Evolutionary conservation across 2,113 vertebrate genomes (phyloP).

Genomic region (Eira barbara): DNA sequence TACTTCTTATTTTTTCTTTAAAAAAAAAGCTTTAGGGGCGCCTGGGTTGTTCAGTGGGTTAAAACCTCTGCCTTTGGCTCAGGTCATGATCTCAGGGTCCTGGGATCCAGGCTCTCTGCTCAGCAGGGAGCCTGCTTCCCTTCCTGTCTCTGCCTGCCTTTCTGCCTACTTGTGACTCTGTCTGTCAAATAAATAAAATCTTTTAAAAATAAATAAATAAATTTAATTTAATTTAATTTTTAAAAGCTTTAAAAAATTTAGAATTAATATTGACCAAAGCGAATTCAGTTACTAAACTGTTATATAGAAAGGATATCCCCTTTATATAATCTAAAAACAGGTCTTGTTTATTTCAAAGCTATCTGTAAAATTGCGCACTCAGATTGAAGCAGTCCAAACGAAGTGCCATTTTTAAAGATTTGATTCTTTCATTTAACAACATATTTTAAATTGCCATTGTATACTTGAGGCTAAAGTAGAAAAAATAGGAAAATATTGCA

Average conservation of each 20-base stretch:
- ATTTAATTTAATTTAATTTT: too few species aligned
- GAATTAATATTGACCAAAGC: background rate
- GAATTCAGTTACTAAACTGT: background rate
- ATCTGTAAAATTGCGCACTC: background rate
- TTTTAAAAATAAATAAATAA: too few species aligned
- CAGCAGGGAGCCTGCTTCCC: too few species aligned
- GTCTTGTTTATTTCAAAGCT: conserved; percentile 15
- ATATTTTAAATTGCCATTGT: background rate
- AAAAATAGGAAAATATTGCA: background rate
- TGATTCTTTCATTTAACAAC: background rate
- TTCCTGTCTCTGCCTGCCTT: too few species aligned
- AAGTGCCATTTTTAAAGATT: background rate
- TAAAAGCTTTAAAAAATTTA: background rate
- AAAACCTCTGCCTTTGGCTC: too few species aligned
- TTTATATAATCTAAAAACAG: background rate
- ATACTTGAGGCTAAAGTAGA: background rate
- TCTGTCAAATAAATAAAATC: too few species aligned
- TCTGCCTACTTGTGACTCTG: too few species aligned
- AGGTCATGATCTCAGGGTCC: too few species aligned
- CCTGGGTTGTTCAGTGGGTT: too few species aligned
- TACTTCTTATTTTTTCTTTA: background rate
- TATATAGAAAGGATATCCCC: background rate
- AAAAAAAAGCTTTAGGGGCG: background rate
- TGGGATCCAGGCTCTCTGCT: too few species aligned
- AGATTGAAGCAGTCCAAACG: background rate